Conservation (phyloP, 2,888 invertebrate genomes). For the Cryptus armator region DNA sequence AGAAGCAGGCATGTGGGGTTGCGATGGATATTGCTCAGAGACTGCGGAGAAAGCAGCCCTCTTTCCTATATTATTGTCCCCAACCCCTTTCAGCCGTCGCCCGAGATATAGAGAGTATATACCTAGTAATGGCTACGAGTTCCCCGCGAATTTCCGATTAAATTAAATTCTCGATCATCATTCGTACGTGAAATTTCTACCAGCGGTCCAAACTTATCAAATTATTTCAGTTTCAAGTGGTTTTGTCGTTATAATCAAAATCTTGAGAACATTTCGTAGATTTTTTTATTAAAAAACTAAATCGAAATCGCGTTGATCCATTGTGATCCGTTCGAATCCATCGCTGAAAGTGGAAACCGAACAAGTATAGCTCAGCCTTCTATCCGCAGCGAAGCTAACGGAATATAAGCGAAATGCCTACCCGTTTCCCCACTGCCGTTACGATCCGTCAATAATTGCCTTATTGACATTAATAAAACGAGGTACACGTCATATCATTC, state of each 20-base stretch:
- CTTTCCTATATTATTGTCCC: slow-evolving; percentile 84
- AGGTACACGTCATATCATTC: slow-evolving; percentile 68
- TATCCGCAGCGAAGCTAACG: slow-evolving; percentile 49
- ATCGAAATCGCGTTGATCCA: slow-evolving; percentile 14
- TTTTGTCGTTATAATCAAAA: slow-evolving; percentile 39
- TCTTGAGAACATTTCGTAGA: slow-evolving; percentile 30
- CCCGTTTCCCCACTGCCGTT: slow-evolving; percentile 70
- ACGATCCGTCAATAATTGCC: slow-evolving; percentile 80
- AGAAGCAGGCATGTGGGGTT: slow-evolving; percentile 80
- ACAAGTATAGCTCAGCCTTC: slow-evolving; percentile 74
- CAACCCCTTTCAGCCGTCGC: slow-evolving; percentile 76
- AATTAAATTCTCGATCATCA: slow-evolving; percentile 60
- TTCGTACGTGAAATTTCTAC: slow-evolving; percentile 41
- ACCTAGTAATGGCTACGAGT: slow-evolving; percentile 68
- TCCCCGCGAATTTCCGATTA: slow-evolving; percentile 55
- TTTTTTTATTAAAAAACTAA: too few species aligned
- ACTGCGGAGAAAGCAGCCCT: slow-evolving; percentile 79
- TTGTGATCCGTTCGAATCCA: slow-evolving; percentile 71
- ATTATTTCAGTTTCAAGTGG: slow-evolving; percentile 32
- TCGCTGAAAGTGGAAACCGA: slow-evolving; percentile 69
- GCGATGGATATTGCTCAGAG: slow-evolving; percentile 84
- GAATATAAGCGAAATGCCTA: slow-evolving; percentile 79
- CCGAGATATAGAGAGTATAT: slow-evolving; percentile 38
- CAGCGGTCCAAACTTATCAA: slow-evolving; percentile 14
- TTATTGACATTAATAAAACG: slow-evolving; percentile 84